Base-by-base conservation (phyloP, 2,113 vertebrate species). In the Cyanoliseus patagonus region DNA sequence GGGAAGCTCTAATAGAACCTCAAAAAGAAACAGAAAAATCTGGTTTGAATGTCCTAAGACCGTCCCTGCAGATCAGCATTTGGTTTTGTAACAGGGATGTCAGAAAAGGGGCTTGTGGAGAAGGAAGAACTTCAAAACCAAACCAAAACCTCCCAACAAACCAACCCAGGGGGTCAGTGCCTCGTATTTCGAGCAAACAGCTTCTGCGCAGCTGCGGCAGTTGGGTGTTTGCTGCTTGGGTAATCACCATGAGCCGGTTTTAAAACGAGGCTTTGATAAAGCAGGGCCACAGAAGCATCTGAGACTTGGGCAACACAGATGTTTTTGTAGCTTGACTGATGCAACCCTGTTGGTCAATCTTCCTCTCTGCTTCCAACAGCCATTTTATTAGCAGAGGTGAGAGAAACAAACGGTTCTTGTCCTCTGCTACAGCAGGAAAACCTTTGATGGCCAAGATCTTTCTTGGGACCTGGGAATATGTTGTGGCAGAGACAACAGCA, bases 291-390 rank as follows among this genome's bases (percentile, higher is more conserved):
- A 33, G 77, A 37, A 79, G 35, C 83, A 86, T 47, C 88, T 18
- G 4, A 81, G 68, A 52, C 88, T 95, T 96, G 76, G 77, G 94
- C 83, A 95, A 96, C 20, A 22, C 67, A 18, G 42, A 55, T 63
- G 30, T 47, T 95, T 90, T 52, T 88, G 64, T 55, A 93, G 88
- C 57, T 64, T 44, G 61, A 70, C 68, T 92, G 90, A 88, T 88
- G 95, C 88, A 96, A 94, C 35, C 5, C 0, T 1, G 25, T 96
- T 90, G 86, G 88, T 83, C 94, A 93, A 94, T 68, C 68, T 90
- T 87, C 47, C 63, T 90, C 19, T 22, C 19, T 74, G 87, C 83
- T 55, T 55, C 8, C 46, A 5, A 6, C 2, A 41, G 63, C 35
- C 57, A 13, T 74, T 95, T 53, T 35, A 70, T 74, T 73, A 80